Conservation (phyloP, 2,797 vertebrate species). For the Alauda arvensis region DNA sequence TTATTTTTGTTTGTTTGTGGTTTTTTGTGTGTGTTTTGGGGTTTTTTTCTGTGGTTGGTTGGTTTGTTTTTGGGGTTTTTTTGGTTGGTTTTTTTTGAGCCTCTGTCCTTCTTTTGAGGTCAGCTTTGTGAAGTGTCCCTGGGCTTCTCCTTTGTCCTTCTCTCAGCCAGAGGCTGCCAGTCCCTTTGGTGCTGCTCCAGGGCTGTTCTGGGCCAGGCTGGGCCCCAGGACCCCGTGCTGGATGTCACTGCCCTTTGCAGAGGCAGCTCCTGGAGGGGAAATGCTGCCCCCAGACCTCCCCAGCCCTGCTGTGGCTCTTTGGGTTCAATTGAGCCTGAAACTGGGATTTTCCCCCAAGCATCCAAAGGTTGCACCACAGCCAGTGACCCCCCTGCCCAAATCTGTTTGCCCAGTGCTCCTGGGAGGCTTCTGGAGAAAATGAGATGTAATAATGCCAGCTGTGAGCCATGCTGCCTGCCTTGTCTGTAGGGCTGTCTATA, state of each 20-base stretch:
- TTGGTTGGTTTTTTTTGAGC: not conserved
- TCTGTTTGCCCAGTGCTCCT: not conserved
- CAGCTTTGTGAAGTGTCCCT: not conserved
- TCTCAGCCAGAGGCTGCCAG: not conserved
- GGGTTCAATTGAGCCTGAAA: not conserved
- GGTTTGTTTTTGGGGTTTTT: too few species aligned
- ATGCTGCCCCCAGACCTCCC: not conserved
- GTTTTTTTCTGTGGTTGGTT: too few species aligned
- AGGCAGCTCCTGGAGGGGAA: not conserved
- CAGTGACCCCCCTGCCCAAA: not conserved
- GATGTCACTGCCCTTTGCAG: not conserved
- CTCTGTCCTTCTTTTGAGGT: not conserved
- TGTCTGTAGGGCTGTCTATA: fast-evolving
- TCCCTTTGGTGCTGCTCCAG: not conserved
- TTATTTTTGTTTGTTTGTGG: too few species aligned
- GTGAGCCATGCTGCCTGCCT: not conserved
- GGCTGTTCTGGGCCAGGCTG: not conserved
- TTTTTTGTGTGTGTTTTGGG: fast-evolving
- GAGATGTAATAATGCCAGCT: not conserved
- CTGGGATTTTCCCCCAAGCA: not conserved
- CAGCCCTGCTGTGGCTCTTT: not conserved
- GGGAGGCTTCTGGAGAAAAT: not conserved
- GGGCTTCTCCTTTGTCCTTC: too few species aligned
- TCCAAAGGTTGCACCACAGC: not conserved
- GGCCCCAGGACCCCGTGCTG: not conserved